These are phyloP conservation scores for Ciconia maguari DNA, from an alignment of 2,113 vertebrate genomes.

Conservation along the genomic window DNA sequence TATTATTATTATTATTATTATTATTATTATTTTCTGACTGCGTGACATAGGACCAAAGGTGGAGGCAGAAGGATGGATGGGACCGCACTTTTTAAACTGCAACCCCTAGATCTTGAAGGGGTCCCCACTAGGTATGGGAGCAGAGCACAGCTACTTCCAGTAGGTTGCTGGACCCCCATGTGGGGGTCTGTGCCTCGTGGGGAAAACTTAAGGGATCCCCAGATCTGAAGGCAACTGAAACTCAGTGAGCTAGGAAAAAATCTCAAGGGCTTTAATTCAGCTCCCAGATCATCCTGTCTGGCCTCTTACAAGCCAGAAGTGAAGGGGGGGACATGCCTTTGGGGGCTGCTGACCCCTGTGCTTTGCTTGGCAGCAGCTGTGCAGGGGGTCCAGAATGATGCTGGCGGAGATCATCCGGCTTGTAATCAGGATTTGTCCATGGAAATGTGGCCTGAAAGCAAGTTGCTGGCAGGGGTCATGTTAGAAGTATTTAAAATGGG, in stretches of 20 bases:
- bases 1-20: not conserved
- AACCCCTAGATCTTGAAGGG: fast-evolving
- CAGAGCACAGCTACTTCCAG: not conserved
- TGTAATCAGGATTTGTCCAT: not conserved
- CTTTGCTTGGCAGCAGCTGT: not conserved
- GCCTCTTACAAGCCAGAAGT: not conserved
- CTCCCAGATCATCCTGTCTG: not conserved
- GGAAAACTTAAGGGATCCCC: not conserved
- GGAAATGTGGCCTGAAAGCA: not conserved
- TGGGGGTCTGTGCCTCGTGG: fast-evolving
- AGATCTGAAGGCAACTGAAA: not conserved
- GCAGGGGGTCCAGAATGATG: not conserved
- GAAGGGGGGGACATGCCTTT: not conserved
- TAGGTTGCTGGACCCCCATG: not conserved
- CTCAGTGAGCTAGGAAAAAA: not conserved
- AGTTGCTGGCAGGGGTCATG: not conserved
- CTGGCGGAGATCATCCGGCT: not conserved
- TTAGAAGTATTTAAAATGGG: not conserved
- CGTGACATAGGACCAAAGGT: not conserved
- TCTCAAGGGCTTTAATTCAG: not conserved
- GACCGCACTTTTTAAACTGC: not conserved
- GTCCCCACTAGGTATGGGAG: not conserved
- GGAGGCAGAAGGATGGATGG: not conserved
- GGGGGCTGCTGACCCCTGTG: too few relatives aligned
- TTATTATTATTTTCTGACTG: not conserved